Percentiles rank a stretch among this genome's conserved stretches.
These are phyloP conservation scores for Notiomystis cincta DNA, from an alignment of 2,113 vertebrate species.

Conservation along the genomic window DNA sequence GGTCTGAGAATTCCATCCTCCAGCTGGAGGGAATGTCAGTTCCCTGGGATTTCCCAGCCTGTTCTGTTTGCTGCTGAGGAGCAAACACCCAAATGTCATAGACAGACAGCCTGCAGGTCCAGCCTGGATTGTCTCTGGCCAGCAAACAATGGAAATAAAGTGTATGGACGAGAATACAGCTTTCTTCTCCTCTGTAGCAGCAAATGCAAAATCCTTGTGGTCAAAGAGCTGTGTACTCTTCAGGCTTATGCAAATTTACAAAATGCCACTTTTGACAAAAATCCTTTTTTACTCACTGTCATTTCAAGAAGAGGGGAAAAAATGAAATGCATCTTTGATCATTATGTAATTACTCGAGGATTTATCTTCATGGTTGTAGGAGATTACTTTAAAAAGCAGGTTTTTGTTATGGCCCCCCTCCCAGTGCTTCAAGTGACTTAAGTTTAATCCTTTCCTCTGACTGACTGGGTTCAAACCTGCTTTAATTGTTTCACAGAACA, in stretches of 20 bases:
- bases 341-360: background rate
- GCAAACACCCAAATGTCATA: background rate
- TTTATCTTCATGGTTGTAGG: background rate
- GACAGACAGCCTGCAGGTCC: background rate
- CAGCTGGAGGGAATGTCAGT: background rate
- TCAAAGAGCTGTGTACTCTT: background rate
- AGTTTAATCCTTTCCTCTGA: background rate
- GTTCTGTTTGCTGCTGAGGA: background rate
- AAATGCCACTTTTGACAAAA: background rate
- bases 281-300: background rate
- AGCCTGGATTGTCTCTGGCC: background rate
- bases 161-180: background rate
- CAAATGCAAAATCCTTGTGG: background rate
- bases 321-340: background rate
- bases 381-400: background rate
- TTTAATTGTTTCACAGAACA: background rate
- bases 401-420: rapidly evolving
- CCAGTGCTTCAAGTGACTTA: background rate
- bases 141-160: background rate
- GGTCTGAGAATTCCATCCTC: background rate
- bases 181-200: background rate
- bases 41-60: background rate
- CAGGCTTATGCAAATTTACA: background rate
- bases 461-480: background rate
- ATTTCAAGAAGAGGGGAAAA: background rate